Conservation (phyloP, 2,888 invertebrate genomes). For the Lepetodrilus schrolli region DNA sequence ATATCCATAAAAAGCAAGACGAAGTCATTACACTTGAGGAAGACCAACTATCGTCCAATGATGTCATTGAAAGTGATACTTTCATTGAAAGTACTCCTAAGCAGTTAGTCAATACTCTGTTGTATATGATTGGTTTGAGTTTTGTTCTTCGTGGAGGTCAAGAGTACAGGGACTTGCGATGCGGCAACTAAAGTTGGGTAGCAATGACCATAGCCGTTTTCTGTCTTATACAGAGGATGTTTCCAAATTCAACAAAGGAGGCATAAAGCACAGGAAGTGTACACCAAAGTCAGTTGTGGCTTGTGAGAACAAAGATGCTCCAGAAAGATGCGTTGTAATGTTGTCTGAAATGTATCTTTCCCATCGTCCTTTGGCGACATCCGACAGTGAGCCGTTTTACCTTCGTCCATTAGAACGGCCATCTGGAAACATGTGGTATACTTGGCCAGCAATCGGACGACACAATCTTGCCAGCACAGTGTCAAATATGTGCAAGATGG, state of each 20-base stretch:
- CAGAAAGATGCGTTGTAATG: constrained; percentile 17
- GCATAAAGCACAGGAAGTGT: constrained; percentile 11
- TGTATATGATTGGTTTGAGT: too few relatives aligned
- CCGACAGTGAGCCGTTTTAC: constrained; percentile 4
- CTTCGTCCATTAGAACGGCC: neutral
- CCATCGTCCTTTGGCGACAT: too few relatives aligned
- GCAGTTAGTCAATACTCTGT: too few relatives aligned
- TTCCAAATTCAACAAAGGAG: constrained; percentile 28
- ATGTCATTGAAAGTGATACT: too few relatives aligned
- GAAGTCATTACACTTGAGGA: too few relatives aligned
- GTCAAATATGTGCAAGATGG: neutral
- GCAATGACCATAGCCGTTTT: neutral
- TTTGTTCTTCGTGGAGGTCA: too few relatives aligned
- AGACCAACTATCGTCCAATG: too few relatives aligned
- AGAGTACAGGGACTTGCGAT: constrained; percentile 7
- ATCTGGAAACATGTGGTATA: neutral
- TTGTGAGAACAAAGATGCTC: neutral
- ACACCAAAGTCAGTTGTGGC: neutral
- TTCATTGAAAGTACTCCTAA: too few relatives aligned
- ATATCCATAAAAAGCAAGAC: too few relatives aligned
- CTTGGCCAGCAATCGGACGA: neutral
- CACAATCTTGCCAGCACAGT: constrained; percentile 15
- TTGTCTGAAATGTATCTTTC: neutral
- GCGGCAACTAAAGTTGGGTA: neutral
- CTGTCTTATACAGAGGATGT: constrained; percentile 25